These are phyloP conservation scores for Cebidichthys violaceus DNA, from an alignment of 2,113 vertebrate species.

Conservation along the genomic window DNA sequence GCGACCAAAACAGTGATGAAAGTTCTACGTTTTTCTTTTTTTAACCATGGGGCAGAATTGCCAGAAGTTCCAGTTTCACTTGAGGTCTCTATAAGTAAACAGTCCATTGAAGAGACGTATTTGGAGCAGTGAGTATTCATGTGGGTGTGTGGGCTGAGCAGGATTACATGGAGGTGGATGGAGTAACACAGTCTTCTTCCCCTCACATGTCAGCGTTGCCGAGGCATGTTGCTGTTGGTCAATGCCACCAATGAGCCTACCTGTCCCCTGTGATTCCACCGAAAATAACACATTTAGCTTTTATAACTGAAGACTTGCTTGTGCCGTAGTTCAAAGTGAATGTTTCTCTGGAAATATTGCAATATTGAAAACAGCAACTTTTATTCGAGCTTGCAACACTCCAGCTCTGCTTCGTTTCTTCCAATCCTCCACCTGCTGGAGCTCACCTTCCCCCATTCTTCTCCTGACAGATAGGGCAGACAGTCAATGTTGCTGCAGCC, in stretches of 20 bases:
- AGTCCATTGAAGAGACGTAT: background rate
- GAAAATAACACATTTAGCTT: background rate
- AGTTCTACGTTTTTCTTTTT: background rate
- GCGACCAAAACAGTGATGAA: too few relatives aligned
- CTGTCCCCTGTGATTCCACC: background rate
- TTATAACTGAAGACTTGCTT: background rate
- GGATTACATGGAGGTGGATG: background rate
- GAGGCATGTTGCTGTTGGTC: background rate
- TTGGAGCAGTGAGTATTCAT: background rate
- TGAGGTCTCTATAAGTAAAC: background rate
- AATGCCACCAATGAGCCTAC: background rate
- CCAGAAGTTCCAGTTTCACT: background rate
- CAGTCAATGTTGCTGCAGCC: constrained; percentile 88
- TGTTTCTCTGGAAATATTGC: too few relatives aligned
- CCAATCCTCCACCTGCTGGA: background rate
- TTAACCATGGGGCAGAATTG: too few relatives aligned
- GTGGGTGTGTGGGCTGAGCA: background rate
- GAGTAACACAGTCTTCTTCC: background rate
- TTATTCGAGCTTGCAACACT: background rate
- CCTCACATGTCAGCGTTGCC: background rate
- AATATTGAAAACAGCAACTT: background rate
- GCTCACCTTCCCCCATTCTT: constrained; percentile 91
- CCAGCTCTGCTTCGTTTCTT: background rate
- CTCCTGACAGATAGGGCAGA: constrained; percentile 82
- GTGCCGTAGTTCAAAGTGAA: background rate